Evolutionary conservation across 2,888 invertebrate genomes (phyloP), one percentile per base, ranked within the genome.

Genomic region (Ophion obscuratus): DNA sequence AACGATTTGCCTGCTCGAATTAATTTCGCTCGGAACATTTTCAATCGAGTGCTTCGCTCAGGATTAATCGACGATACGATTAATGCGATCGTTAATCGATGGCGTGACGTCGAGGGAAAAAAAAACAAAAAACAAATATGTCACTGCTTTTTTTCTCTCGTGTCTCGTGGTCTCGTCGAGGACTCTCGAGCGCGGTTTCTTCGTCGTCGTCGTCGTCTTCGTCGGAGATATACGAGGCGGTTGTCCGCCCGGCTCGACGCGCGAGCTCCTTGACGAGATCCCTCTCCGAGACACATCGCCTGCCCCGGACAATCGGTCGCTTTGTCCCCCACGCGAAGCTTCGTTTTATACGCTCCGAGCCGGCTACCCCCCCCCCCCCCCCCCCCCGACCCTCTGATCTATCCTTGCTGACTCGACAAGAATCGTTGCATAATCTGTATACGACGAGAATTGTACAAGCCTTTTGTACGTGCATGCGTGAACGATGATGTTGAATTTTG

Each of bases 401-500:
- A 14, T 14, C 11, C 47, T 57, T 59, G 81, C 84, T 84, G 81
- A 84, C 67, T 87, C 86, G 84, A 81, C 83, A 68, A 75, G 81
- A 82, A n/a, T 27, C 64, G 75, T 87, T 87, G 86, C 84, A 84
- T 87, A 87, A 87, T 84, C 75, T 70, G 73, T 47, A 47, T 14
- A 47, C 47, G 73, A 62, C 64, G 75, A 77, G 77, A 47, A 59
- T 61, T 53, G 40, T 74, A 11, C 61, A 44, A 20, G 59, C 27
- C 53, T 71, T 75, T 81, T 68, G 31, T 73, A 24, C 11, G 20
- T 40, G 47, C 70, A 70, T 24, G 70, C 24, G 44, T 44, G 40
- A 68, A 24, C 64, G 44, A 47, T 47, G 14, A 11, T 47, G 47
- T 47, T 47, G 14, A 14, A 14, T 47, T 47, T 47, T 14, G 14